Evolutionary conservation across 2,113 vertebrate genomes (phyloP), one percentile per base, ranked within the genome.

Genomic region (Scomber japonicus): DNA sequence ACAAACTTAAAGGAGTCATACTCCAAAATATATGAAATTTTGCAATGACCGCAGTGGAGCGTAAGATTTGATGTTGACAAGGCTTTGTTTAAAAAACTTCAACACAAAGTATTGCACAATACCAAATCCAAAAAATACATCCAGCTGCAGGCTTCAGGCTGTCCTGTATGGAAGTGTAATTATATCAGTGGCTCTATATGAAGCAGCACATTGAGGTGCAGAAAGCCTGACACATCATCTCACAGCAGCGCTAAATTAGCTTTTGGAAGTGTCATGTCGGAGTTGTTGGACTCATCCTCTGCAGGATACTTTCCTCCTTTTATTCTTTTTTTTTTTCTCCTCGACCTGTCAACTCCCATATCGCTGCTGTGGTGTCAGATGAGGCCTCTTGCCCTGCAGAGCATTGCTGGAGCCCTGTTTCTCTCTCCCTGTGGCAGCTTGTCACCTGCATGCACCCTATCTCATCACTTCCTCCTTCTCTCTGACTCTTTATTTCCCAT

Each of bases 241-340:
- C 78, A 88, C 89, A 89, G 81, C 27, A 6, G 60, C 30, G 78
- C 71, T 94, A 94, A 94, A 92, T 95, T 93, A 94, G 91, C 90
- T 94, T 93, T 93, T 83, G 80, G 88, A 89, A 75, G 74, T 82
- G 93, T 92, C 91, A 91, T 87, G 87, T 93, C 79, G 72, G 65
- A 89, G 90, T 89, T 89, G 89, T 90, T 86, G 88, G 86, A 89
- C 80, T 88, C 79, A 30, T 90, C 79, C 80, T 91, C 80, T 35
- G 80, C 83, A 83, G 75, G 88, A 83, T 81, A 75, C 55, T 64
- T 60, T 68, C 57, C 79, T 17, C 54, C 48, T 49, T 64, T 27
- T 55, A 66, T 66, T 50, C 31, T n/a, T 45, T 14, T 3, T 5
- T 57, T 30, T 49, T 75, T 71, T 40, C n/a, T 53, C 40, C 61